These are phyloP conservation scores for Pseudococcus jackbeardsleyi DNA, from an alignment of 2,888 invertebrate species.

Conservation along the genomic window DNA sequence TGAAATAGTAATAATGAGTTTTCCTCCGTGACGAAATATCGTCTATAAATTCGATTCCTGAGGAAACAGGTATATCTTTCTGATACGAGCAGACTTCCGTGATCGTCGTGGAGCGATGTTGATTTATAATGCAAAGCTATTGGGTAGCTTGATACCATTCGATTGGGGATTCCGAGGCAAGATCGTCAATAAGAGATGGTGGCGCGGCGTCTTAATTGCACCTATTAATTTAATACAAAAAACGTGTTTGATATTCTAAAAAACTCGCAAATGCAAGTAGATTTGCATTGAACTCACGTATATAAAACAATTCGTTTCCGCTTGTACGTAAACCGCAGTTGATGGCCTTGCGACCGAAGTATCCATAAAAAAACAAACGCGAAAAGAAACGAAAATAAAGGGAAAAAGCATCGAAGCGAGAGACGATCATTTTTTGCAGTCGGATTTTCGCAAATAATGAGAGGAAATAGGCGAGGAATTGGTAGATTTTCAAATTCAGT, in stretches of 20 bases:
- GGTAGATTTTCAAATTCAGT: too few relatives aligned
- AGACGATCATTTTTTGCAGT: too few relatives aligned
- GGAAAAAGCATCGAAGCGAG: not conserved
- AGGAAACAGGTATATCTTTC: not conserved
- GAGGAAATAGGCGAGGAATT: too few relatives aligned
- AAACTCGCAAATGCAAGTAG: conserved; percentile 24
- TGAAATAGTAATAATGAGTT: not conserved
- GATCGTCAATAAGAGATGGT: too few relatives aligned
- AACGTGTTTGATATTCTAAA: conserved; percentile 25
- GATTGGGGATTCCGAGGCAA: too few relatives aligned
- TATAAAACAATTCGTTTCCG: not conserved
- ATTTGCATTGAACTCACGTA: conserved; percentile 34
- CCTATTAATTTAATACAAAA: not conserved
- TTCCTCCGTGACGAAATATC: not conserved
- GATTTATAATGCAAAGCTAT: not conserved
- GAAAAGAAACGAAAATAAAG: not conserved
- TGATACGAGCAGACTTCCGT: not conserved
- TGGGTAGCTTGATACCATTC: not conserved
- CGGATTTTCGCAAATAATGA: too few relatives aligned
- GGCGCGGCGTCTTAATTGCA: not conserved
- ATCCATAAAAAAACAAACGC: not conserved
- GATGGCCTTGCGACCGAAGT: conserved; percentile 2
- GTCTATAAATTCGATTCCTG: not conserved
- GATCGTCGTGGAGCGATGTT: too few relatives aligned
- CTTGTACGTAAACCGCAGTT: conserved; percentile 12